Evolutionary conservation across 2,797 vertebrate species (phyloP).

Genomic region (Myotis daubentonii): DNA sequence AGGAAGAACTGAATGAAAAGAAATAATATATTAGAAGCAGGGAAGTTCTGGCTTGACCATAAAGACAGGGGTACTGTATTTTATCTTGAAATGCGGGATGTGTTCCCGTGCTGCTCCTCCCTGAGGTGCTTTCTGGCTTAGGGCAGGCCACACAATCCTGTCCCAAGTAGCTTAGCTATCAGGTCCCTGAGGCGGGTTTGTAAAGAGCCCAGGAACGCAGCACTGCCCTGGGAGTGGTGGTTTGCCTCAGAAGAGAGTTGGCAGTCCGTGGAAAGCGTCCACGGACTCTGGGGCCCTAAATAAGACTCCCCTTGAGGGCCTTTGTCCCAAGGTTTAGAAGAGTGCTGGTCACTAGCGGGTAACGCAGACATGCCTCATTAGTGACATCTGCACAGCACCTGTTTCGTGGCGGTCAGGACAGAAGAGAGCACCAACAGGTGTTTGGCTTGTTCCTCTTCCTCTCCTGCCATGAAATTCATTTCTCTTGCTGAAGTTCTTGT

Average conservation of each 20-base stretch:
- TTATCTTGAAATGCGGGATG: neutral
- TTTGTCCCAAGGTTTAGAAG: neutral
- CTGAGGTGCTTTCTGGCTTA: neutral
- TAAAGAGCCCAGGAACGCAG: neutral
- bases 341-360: neutral
- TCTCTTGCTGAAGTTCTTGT: neutral
- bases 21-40: constrained; percentile 8
- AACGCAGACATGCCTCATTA: neutral
- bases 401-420: rapidly evolving
- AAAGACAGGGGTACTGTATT: neutral
- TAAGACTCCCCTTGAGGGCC: neutral
- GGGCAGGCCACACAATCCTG: neutral
- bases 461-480: neutral
- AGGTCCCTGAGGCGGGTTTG: neutral
- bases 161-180: neutral
- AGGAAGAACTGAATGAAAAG: neutral
- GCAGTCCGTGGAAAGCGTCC: neutral
- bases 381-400: neutral
- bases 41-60: neutral
- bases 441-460: neutral
- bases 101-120: neutral
- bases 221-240: neutral
- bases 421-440: neutral
- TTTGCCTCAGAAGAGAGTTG: neutral
- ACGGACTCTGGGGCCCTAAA: neutral